Evolutionary conservation across 2,113 vertebrate genomes (phyloP).

Genomic region (Aspidoscelis tigris): DNA sequence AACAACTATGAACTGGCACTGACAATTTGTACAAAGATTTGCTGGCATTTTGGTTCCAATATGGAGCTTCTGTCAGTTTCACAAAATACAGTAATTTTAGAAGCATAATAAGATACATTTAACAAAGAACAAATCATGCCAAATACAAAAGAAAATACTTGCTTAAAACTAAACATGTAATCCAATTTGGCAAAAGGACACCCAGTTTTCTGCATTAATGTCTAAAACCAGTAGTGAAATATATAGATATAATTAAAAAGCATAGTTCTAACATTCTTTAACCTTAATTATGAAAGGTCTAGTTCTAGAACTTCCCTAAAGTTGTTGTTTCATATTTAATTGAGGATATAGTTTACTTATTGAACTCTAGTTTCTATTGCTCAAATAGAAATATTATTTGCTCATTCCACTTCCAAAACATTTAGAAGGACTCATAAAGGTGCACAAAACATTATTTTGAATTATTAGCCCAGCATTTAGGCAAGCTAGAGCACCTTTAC

Average conservation of each 20-base stretch:
- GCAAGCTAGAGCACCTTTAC: too few relatives aligned
- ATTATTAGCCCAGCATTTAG: not conserved
- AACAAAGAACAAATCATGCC: slow-evolving; percentile 25
- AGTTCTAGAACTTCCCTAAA: not conserved
- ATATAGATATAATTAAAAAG: not conserved
- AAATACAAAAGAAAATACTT: slow-evolving; percentile 27
- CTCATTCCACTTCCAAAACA: not conserved
- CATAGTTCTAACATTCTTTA: not conserved
- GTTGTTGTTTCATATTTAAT: not conserved
- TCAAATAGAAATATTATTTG: not conserved
- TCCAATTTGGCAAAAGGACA: not conserved
- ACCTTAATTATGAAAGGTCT: not conserved
- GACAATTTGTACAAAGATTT: not conserved
- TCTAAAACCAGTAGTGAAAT: not conserved
- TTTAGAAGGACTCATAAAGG: not conserved
- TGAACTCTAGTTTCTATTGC: not conserved
- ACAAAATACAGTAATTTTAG: not conserved
- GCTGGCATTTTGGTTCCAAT: not conserved
- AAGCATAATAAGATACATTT: not conserved
- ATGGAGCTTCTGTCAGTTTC: not conserved
- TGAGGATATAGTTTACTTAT: not conserved
- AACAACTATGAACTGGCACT: not conserved
- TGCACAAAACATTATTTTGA: too few relatives aligned
- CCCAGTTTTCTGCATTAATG: not conserved
- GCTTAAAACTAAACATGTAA: not conserved